These are phyloP conservation scores for Tringa solitaria DNA, from an alignment of 2,113 vertebrate species.

Conservation along the genomic window DNA sequence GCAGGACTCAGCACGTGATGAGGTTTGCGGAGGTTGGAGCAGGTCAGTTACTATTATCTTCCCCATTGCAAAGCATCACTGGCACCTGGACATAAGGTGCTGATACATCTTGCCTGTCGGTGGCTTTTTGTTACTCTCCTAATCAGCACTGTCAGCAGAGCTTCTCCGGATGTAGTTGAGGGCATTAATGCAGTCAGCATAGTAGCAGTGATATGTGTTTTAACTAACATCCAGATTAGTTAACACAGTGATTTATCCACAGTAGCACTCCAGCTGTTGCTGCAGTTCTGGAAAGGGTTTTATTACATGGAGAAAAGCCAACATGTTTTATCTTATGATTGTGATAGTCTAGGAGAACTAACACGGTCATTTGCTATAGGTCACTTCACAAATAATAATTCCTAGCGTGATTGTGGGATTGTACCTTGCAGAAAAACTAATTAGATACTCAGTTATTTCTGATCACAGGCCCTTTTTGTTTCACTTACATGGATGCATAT, in stretches of 20 bases:
- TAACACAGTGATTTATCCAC: background rate
- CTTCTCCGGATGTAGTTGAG: background rate
- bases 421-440: background rate
- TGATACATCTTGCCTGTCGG: background rate
- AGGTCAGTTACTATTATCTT: background rate
- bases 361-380: background rate
- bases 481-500: background rate
- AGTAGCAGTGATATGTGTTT: background rate
- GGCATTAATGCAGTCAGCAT: background rate
- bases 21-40: background rate
- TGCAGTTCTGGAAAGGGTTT: background rate
- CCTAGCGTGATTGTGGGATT: background rate
- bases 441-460: background rate
- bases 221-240: background rate
- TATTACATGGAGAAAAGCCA: background rate
- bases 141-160: constrained; percentile 5
- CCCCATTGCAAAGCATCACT: background rate
- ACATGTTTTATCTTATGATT: background rate
- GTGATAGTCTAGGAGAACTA: background rate
- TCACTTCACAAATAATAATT: background rate
- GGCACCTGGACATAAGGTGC: background rate
- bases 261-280: background rate
- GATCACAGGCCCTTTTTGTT: background rate
- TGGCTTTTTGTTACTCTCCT: background rate
- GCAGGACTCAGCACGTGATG: background rate